Evolutionary conservation across 2,888 invertebrate species (phyloP).

Genomic region (Sericinus montela): DNA sequence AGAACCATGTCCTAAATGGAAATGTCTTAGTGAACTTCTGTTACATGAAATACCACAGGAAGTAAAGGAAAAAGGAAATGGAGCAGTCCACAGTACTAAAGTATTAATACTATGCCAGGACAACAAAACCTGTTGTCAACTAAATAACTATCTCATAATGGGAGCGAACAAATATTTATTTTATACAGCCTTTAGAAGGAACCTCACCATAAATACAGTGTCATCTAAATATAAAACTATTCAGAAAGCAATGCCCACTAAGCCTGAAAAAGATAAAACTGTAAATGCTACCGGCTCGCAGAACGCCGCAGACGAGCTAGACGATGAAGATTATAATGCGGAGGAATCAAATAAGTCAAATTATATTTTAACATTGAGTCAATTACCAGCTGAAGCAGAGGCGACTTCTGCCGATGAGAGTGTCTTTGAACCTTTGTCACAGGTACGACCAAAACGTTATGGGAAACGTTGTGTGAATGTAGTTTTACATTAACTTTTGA

Average conservation of each 20-base stretch:
- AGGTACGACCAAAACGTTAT: constrained; percentile 51
- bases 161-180: constrained; percentile 83
- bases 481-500: no score
- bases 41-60: constrained; percentile 88
- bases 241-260: constrained; percentile 34
- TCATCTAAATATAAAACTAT: constrained; percentile 70
- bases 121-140: constrained; percentile 88
- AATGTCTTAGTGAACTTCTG: constrained; percentile 88
- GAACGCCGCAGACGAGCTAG: constrained; percentile 30
- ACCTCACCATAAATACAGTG: constrained; percentile 77
- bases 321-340: constrained; percentile 40
- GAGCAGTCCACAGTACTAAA: constrained; percentile 74
- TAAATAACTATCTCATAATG: constrained; percentile 84
- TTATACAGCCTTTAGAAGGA: constrained; percentile 79
- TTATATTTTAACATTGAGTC: constrained; percentile 85
- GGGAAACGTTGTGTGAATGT: no score
- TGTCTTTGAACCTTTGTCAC: constrained; percentile 82
- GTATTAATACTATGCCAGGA: constrained; percentile 93
- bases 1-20: constrained; percentile 95
- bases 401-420: constrained; percentile 42
- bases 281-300: constrained; percentile 24
- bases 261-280: constrained; percentile 22
- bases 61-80: constrained; percentile 71
- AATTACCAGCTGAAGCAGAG: constrained; percentile 44
- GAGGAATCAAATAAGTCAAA: constrained; percentile 80